phyloP scores from a whole-genome alignment of 2,797 vertebrate genomes.

The Smutsia gigantea region DNA sequence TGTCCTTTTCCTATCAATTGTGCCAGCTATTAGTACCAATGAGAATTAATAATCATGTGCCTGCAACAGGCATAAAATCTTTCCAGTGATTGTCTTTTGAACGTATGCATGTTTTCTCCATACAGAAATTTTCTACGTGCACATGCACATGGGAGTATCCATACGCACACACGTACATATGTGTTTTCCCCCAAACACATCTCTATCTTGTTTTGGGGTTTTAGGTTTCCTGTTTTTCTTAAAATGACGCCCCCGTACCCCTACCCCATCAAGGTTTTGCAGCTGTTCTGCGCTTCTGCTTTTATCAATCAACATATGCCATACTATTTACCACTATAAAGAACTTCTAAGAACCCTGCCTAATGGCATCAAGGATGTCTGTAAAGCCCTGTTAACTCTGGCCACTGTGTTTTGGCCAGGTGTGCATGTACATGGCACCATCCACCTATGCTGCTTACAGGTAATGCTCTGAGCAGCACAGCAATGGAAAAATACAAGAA shows the following conservation, averaged over 20 bases:
- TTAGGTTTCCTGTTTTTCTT: neutral
- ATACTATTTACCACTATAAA: neutral
- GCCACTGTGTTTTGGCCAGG: neutral
- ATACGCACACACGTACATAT: too few species aligned
- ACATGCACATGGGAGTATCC: neutral
- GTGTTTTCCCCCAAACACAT: neutral
- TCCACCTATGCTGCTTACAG: neutral
- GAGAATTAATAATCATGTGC: neutral
- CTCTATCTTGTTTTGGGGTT: neutral
- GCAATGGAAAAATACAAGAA: neutral
- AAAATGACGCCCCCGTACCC: neutral
- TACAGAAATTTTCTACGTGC: neutral
- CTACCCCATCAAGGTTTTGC: neutral
- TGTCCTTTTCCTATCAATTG: neutral
- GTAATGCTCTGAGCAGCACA: neutral
- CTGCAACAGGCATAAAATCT: neutral
- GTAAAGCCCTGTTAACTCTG: neutral
- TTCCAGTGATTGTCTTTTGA: neutral
- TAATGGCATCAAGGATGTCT: too few species aligned
- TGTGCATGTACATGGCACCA: rapidly evolving
- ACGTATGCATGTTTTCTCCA: neutral
- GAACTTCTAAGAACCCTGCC: neutral
- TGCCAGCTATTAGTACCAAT: neutral
- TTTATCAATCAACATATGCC: neutral
- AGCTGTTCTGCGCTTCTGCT: neutral